These are phyloP conservation scores for Trachemys scripta DNA, from an alignment of 2,113 vertebrate species.

Conservation along the genomic window DNA sequence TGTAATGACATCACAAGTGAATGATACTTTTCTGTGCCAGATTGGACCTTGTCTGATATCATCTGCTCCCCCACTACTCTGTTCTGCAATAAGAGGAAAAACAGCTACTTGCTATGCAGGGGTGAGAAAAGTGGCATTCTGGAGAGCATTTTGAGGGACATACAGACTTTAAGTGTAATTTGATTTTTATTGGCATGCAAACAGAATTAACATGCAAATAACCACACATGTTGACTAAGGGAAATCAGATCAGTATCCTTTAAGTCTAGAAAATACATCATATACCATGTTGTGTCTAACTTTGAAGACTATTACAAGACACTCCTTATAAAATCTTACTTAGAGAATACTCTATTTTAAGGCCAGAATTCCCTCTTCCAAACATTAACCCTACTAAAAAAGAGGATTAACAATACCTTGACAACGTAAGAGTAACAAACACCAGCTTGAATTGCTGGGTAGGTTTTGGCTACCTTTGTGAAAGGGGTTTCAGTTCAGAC, in stretches of 20 bases:
- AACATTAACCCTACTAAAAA: neutral
- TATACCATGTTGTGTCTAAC: neutral
- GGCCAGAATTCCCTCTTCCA: neutral
- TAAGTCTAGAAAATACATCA: neutral
- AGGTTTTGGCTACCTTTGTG: neutral
- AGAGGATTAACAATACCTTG: rapidly evolving
- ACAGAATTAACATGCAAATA: rapidly evolving
- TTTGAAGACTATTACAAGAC: neutral
- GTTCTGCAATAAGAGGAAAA: neutral
- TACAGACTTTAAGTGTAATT: neutral
- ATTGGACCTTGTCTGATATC: neutral
- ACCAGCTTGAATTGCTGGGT: rapidly evolving
- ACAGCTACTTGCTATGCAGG: neutral
- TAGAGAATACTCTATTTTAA: rapidly evolving
- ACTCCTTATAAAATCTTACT: neutral
- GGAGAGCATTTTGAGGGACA: neutral
- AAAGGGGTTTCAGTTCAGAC: neutral
- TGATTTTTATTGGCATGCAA: neutral
- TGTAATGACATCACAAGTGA: neutral
- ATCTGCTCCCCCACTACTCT: neutral
- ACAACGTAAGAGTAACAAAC: neutral
- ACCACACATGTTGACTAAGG: neutral
- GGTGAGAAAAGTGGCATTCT: neutral
- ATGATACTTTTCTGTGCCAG: neutral
- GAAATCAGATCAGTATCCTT: neutral